Conservation (phyloP, 2,888 invertebrate species). For the Drosophila cyrtoloma region DNA sequence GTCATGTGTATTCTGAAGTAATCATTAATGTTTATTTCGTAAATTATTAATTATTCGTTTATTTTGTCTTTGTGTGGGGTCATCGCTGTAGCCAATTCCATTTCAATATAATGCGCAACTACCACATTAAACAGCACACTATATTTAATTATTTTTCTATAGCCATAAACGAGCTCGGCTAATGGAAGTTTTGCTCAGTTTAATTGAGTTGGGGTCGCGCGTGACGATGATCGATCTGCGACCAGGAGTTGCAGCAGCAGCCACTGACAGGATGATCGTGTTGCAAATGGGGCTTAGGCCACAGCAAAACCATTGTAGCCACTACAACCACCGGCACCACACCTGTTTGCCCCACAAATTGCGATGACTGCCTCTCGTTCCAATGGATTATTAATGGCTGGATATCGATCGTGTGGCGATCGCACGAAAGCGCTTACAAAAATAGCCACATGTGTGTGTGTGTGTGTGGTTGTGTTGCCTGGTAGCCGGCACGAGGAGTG, state of each 20-base stretch:
- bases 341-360: slow-evolving; percentile 68
- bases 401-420: slow-evolving; percentile 78
- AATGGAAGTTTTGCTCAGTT: slow-evolving; percentile 67
- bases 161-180: slow-evolving; percentile 62
- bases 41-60: slow-evolving; percentile 19
- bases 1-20: not conserved
- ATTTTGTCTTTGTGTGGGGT: slow-evolving; percentile 27
- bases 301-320: slow-evolving; percentile 7
- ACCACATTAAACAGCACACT: slow-evolving; percentile 12
- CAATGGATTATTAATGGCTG: slow-evolving; percentile 82
- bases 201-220: slow-evolving; percentile 66
- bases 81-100: slow-evolving; percentile 11
- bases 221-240: slow-evolving; percentile 75
- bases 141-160: slow-evolving; percentile 65
- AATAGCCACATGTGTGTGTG: slow-evolving; percentile 61
- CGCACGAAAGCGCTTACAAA: slow-evolving; percentile 57
- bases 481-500: slow-evolving; percentile 36
- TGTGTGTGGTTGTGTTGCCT: slow-evolving; percentile 31
- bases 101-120: slow-evolving; percentile 24
- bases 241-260: slow-evolving; percentile 31
- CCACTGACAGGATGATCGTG: slow-evolving; percentile 50
- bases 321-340: slow-evolving; percentile 43
- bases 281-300: slow-evolving; percentile 20
- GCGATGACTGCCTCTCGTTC: slow-evolving; percentile 51
- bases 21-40: not conserved